These are phyloP conservation scores for Acleris laterana DNA, from an alignment of 2,888 invertebrate species.

Conservation along the genomic window DNA sequence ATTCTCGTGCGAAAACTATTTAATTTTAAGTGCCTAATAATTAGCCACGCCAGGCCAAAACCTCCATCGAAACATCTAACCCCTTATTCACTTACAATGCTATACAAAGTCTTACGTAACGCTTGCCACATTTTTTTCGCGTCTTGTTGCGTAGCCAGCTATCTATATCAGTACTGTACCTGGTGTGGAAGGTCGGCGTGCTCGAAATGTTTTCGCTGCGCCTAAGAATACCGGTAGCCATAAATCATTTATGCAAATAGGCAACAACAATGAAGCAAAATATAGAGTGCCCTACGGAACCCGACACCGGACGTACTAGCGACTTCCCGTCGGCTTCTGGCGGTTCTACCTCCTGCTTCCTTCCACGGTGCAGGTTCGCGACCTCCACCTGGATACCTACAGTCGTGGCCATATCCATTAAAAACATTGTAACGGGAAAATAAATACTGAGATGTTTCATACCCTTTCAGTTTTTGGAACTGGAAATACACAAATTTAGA, in stretches of 20 bases:
- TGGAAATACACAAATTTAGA: too few relatives aligned
- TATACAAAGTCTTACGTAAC: too few relatives aligned
- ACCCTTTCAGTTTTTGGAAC: too few relatives aligned
- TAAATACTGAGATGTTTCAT: too few relatives aligned
- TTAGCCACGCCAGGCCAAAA: too few relatives aligned
- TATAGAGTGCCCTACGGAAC: slow-evolving; percentile 62
- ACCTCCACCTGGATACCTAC: background rate
- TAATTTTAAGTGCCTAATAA: too few relatives aligned
- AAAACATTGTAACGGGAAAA: background rate
- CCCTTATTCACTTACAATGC: too few relatives aligned
- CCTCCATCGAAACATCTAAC: too few relatives aligned
- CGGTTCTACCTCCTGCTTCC: slow-evolving; percentile 65
- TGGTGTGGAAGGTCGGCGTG: slow-evolving; percentile 22
- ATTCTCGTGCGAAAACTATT: too few relatives aligned
- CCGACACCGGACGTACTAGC: slow-evolving; percentile 63
- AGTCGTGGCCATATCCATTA: background rate
- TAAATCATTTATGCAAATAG: slow-evolving; percentile 75
- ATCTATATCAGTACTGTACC: background rate
- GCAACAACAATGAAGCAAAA: slow-evolving; percentile 68
- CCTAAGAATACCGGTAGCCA: slow-evolving; percentile 55
- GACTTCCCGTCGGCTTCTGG: slow-evolving; percentile 64
- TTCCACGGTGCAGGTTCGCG: slow-evolving; percentile 38
- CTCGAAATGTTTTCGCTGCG: slow-evolving; percentile 42
- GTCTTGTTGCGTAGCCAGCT: background rate
- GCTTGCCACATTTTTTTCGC: too few relatives aligned